These are phyloP conservation scores for Acanthosoma haemorrhoidale DNA, from an alignment of 2,888 invertebrate genomes.

Conservation along the genomic window DNA sequence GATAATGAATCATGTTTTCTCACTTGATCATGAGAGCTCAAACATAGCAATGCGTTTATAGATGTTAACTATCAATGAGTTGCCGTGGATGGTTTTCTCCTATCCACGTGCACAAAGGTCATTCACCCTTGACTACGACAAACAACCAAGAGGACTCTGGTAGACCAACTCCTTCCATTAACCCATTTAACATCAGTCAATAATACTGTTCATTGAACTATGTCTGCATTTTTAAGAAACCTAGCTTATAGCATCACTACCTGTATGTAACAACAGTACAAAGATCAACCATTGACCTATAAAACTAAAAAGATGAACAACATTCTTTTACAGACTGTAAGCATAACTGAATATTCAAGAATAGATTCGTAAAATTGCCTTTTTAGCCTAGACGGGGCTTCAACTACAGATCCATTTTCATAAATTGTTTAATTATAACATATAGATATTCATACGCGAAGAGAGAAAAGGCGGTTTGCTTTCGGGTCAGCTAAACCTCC, in stretches of 20 bases:
- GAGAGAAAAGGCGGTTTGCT: too few species aligned
- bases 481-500: too few species aligned
- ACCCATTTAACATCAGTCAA: constrained; percentile 13
- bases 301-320: not conserved
- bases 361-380: too few species aligned
- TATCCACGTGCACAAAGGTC: not conserved
- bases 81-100: not conserved
- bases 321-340: not conserved
- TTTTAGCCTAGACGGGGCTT: too few species aligned
- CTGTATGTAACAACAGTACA: not conserved
- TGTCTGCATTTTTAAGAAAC: not conserved
- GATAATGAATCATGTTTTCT: not conserved
- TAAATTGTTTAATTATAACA: too few species aligned
- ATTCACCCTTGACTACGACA: not conserved
- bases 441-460: too few species aligned
- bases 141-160: constrained; percentile 5
- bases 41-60: not conserved
- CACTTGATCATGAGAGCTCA: not conserved
- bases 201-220: not conserved
- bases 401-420: too few species aligned
- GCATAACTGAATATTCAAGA: too few species aligned
- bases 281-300: not conserved
- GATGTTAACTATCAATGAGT: not conserved
- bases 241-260: not conserved
- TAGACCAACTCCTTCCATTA: constrained; percentile 6